These are phyloP conservation scores for Urocitellus parryii DNA, from an alignment of 2,113 vertebrate genomes.

Conservation along the genomic window DNA sequence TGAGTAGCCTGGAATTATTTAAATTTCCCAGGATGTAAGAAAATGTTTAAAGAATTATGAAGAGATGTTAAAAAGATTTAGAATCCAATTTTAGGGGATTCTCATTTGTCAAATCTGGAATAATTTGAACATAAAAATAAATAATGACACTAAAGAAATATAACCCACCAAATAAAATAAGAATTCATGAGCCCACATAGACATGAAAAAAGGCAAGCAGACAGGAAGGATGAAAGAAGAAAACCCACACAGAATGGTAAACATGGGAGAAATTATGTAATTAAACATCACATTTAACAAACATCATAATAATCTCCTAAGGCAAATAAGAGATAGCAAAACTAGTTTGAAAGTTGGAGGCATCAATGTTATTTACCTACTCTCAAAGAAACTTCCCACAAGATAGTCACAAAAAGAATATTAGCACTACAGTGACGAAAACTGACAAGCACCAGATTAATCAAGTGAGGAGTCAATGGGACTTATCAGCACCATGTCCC, in stretches of 20 bases:
- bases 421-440: background rate
- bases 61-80: background rate
- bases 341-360: background rate
- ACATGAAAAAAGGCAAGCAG: background rate
- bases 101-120: background rate
- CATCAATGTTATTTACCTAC: background rate
- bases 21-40: background rate
- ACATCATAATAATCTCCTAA: background rate
- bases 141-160: background rate
- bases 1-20: background rate
- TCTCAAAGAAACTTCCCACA: background rate
- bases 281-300: background rate
- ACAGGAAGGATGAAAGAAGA: background rate
- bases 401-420: background rate
- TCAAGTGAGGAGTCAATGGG: background rate
- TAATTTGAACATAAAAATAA: background rate
- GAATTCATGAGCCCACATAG: background rate
- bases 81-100: background rate
- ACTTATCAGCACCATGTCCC: background rate
- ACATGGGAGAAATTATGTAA: background rate
- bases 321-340: background rate
- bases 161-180: background rate
- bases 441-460: background rate
- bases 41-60: background rate
- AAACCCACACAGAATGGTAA: background rate